Percentiles rank a stretch among this genome's conserved stretches.
phyloP scores from a whole-genome alignment of 2,113 vertebrate species.

The Nothobranchius furzeri region DNA sequence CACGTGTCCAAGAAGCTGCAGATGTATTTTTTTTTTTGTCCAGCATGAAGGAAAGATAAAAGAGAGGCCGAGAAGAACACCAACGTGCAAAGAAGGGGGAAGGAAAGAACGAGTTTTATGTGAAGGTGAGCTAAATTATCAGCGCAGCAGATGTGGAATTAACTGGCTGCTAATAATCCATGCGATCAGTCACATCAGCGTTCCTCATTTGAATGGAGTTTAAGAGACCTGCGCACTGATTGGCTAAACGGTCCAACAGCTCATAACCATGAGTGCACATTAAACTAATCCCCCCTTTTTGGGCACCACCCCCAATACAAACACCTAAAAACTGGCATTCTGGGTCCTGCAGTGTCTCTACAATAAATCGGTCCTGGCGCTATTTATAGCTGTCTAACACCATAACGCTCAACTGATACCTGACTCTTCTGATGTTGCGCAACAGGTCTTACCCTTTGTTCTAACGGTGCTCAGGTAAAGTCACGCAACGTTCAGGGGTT shows the following conservation, averaged over 20 bases:
- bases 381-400: slow-evolving; percentile 3
- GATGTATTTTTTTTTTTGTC: not conserved
- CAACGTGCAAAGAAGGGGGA: not conserved
- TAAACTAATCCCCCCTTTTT: slow-evolving; percentile 28
- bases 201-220: slow-evolving; percentile 50
- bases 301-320: slow-evolving; percentile 54
- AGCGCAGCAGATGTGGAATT: slow-evolving; percentile 51
- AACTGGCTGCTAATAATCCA: slow-evolving; percentile 40
- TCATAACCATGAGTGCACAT: slow-evolving; percentile 23
- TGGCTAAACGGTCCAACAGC: slow-evolving; percentile 48
- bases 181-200: slow-evolving; percentile 29
- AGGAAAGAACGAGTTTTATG: slow-evolving; percentile 36
- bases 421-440: slow-evolving; percentile 55
- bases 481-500: not conserved
- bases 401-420: slow-evolving; percentile 8
- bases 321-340: not conserved
- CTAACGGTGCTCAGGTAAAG: not conserved
- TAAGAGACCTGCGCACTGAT: slow-evolving; percentile 32
- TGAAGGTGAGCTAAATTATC: slow-evolving; percentile 47
- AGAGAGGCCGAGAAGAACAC: not conserved
- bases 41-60: not conserved
- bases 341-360: not conserved
- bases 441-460: slow-evolving; percentile 72
- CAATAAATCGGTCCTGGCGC: not conserved
- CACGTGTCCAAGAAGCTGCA: slow-evolving; percentile 36